Conservation (phyloP, 2,888 invertebrate species). For the Desoria tigrina region DNA sequence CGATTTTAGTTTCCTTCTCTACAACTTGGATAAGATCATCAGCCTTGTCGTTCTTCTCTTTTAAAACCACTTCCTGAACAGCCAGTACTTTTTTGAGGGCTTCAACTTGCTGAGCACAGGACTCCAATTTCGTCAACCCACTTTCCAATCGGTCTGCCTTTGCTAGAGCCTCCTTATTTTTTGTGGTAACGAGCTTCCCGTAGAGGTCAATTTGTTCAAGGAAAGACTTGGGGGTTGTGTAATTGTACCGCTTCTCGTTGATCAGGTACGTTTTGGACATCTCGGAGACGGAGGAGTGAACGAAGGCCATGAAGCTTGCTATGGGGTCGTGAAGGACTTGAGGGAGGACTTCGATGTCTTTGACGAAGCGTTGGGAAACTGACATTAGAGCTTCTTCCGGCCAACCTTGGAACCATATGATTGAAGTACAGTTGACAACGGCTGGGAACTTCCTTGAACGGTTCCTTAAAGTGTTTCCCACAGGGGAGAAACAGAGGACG, state of each 20-base stretch:
- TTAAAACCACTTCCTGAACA: slow-evolving; percentile 86
- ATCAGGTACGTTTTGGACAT: slow-evolving; percentile 82
- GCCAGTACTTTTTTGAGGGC: slow-evolving; percentile 88
- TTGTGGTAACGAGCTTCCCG: slow-evolving; percentile 78
- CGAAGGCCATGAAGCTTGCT: slow-evolving; percentile 90
- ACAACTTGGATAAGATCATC: slow-evolving; percentile 91
- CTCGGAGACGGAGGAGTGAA: slow-evolving; percentile 88
- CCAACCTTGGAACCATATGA: slow-evolving; percentile 99
- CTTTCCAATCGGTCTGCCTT: slow-evolving; percentile 87
- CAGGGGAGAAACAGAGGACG: slow-evolving; percentile 94
- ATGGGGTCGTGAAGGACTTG: slow-evolving; percentile 78
- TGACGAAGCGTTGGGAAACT: slow-evolving; percentile 84
- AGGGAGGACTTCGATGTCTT: slow-evolving; percentile 75
- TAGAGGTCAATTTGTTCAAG: slow-evolving; percentile 93
- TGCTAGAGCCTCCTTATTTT: slow-evolving; percentile 80
- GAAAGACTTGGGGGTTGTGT: slow-evolving; percentile 96
- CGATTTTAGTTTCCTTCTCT: slow-evolving; percentile 91
- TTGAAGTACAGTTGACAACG: slow-evolving; percentile 89
- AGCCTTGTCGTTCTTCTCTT: slow-evolving; percentile 93
- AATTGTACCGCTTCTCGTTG: slow-evolving; percentile 91
- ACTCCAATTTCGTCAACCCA: slow-evolving; percentile 85
- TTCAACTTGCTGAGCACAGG: slow-evolving; percentile 89
- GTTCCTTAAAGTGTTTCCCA: slow-evolving; percentile 88
- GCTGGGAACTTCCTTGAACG: slow-evolving; percentile 94
- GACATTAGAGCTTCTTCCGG: slow-evolving; percentile 94